phyloP scores from a whole-genome alignment of 2,113 vertebrate species.

The Scatophagus argus region DNA sequence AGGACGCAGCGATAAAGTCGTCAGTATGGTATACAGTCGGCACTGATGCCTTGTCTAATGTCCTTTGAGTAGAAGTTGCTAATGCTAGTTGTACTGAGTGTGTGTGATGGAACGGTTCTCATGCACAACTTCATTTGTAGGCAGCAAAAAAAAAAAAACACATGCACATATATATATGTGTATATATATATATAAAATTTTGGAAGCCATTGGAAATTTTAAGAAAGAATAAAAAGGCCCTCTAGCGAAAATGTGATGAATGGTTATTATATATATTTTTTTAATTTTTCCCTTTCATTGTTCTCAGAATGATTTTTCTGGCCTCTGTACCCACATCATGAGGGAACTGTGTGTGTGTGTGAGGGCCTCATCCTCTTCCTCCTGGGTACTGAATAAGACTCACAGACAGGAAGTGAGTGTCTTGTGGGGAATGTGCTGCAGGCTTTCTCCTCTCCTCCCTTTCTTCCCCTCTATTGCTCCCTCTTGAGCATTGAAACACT shows the following conservation, averaged over 20 bases:
- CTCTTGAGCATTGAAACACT: constrained; percentile 65
- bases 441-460: constrained; percentile 57
- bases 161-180: too few species aligned
- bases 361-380: constrained; percentile 64
- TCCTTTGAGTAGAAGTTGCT: background rate
- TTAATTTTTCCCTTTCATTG: background rate
- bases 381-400: constrained; percentile 76
- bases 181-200: constrained; percentile 3
- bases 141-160: background rate
- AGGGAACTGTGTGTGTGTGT: constrained; percentile 41
- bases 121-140: background rate
- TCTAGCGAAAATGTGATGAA: background rate
- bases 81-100: background rate
- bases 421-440: constrained; percentile 81
- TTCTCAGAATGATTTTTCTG: constrained; percentile 16
- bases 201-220: constrained; percentile 1
- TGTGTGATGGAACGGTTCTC: background rate
- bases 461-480: constrained; percentile 47
- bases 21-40: background rate
- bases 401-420: constrained; percentile 83
- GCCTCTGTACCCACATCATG: constrained; percentile 15
- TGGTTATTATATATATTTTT: constrained; percentile 15
- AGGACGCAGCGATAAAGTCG: background rate
- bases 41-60: background rate
- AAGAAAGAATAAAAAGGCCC: background rate